These are phyloP conservation scores for Pachyramphus minor DNA, from an alignment of 2,113 vertebrate species.

Conservation along the genomic window DNA sequence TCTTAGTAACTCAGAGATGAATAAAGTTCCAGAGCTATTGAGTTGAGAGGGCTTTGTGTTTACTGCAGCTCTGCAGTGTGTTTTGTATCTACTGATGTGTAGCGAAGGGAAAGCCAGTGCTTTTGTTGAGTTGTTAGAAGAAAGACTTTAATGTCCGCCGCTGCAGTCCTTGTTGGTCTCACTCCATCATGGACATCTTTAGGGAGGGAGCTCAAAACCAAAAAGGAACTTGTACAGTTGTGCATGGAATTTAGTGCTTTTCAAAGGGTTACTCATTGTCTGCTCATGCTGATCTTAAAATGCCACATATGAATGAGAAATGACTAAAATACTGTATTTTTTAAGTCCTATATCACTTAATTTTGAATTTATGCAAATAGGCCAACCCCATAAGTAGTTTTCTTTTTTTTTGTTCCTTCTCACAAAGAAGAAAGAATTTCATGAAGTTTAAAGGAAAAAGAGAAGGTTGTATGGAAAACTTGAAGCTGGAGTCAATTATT, in stretches of 20 bases:
- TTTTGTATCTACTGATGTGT: neutral
- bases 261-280: neutral
- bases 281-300: neutral
- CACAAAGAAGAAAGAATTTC: neutral
- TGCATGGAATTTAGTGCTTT: neutral
- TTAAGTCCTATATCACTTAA: neutral
- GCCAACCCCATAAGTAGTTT: neutral
- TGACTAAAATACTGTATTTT: neutral
- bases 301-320: neutral
- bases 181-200: rapidly evolving
- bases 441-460: neutral
- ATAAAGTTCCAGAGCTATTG: neutral
- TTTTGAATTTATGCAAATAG: neutral
- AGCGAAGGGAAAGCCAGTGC: neutral
- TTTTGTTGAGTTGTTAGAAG: neutral
- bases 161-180: neutral
- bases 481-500: neutral
- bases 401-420: neutral
- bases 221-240: neutral
- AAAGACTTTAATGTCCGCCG: neutral
- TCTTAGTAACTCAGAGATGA: neutral
- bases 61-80: neutral
- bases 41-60: neutral
- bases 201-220: neutral
- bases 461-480: neutral